Base-by-base conservation (phyloP, 2,797 vertebrate species). In the Calcarius lapponicus region DNA sequence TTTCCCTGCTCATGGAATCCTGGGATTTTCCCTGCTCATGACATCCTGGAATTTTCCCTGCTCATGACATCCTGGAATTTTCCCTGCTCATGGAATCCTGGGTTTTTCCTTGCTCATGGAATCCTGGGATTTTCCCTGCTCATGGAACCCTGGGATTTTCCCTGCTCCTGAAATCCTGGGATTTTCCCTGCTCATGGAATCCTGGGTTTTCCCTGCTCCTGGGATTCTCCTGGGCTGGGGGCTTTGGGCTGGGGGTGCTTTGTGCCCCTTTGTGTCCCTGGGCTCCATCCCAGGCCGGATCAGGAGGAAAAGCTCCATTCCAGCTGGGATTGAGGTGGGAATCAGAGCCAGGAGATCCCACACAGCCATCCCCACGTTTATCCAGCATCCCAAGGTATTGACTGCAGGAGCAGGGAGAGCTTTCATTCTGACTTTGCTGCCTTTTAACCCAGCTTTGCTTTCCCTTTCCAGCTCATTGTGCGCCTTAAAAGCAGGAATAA, bases 401-500 rank as follows among this genome's bases (percentile, higher is more conserved):
- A 22, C 32, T 21, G 40, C 25, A 34, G 95, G 86, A 92, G 87
- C 86, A 93, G 57, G 92, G 45, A 36, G 76, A 86, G 71, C 92
- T 96, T 88, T 67, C 74, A 88, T 91, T 95, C 83, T 69, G 51
- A 70, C 51, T 96, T 90, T 92, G 15, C 65, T 67, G 70, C 40
- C 71, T 89, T 84, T 82, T 91, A 67, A 80, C 69, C 53, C 94
- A 89, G 70, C 19, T 32, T 34, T 31, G 58, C 74, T 56, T 4
- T 20, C 31, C 94, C 91, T 92, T 95, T 91, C 91, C 96, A 85
- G 92, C 90, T 96, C 81, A 10, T 48, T 29, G 62, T 88, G 83
- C 91, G 53, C 86, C 95, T 79, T 93, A 92, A 97, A 96, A 97
- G 89, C 95, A 97, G 95, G 95, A 90, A 92, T 94, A 91, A 91